These are phyloP conservation scores for Ormyrus rosae DNA, from an alignment of 2,888 invertebrate species.

Conservation along the genomic window DNA sequence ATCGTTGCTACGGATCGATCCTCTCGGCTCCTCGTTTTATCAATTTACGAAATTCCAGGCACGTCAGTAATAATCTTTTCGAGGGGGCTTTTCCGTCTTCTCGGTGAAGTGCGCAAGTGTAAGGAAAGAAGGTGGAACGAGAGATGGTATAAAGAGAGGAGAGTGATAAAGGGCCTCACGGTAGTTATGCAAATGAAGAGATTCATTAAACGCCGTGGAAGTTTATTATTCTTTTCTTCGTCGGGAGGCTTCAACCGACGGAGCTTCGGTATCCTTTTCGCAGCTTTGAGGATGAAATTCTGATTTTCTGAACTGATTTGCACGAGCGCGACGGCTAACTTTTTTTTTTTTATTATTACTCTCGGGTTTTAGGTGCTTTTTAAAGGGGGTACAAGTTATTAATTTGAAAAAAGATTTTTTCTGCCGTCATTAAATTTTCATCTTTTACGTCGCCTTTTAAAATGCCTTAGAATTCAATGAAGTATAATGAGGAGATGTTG, in stretches of 20 bases:
- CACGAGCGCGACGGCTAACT: constrained; percentile 15
- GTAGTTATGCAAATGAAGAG: constrained; percentile 58
- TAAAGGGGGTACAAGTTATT: constrained; percentile 1
- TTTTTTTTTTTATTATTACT: constrained; percentile 6
- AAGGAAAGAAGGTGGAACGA: constrained; percentile 23
- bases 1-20: constrained; percentile 39
- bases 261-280: constrained; percentile 28
- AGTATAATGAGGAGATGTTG: too few relatives aligned
- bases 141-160: constrained; percentile 27
- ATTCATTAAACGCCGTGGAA: constrained; percentile 55
- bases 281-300: constrained; percentile 45
- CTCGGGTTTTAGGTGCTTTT: constrained; percentile 1
- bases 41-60: constrained; percentile 57
- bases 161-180: constrained; percentile 52
- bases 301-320: constrained; percentile 52
- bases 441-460: not conserved
- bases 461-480: not conserved
- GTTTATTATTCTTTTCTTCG: constrained; percentile 57
- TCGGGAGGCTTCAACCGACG: constrained; percentile 6
- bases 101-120: constrained; percentile 35
- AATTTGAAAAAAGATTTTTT: not conserved
- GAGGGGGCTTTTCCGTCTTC: constrained; percentile 48
- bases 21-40: constrained; percentile 44
- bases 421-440: not conserved
- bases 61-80: constrained; percentile 57